Base-by-base conservation (phyloP, 1,140 invertebrate genomes). In the Atopsyche davidsoni region DNA sequence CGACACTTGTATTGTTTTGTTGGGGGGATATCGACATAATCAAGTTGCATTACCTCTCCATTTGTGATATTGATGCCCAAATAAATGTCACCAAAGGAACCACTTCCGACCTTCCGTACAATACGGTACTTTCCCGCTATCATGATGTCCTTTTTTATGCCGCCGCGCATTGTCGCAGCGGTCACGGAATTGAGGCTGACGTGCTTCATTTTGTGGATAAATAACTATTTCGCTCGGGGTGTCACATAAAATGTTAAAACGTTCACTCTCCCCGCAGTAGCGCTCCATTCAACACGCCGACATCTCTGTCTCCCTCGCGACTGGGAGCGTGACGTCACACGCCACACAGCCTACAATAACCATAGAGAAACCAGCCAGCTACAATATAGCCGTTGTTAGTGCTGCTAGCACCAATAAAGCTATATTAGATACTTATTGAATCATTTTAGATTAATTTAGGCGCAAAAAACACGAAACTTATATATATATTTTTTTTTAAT, bases 51-150 rank as follows among this genome's bases (percentile, higher is more conserved):
- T 76, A 89, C 87, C 83, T 97, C 95, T 70, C 94, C 95, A 83
- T 92, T 96, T 63, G 85, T 80, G 64, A 94, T 84, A 78, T 96
- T 97, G 71, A 97, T 94, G 56, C 89, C 94, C 61, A 98, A 79
- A 73, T 96, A 98, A 68, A 99, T 98, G 74, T 98, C 96, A 66
- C 96, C 96, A 75, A 99, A 99, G 2, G 95, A 98, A 59, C 96
- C 96, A 69, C 92, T 95, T 67, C 75, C 96, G 65, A 99, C 98
- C 80, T 96, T 96, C 59, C 95, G 79, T 62, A 96, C 85, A 60
- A 99, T 80, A 66, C 92, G 85, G 75, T 98, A 98, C 73, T 95
- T 94, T 60, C 82, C 83, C 61, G 86, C 89, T 62, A 95, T 87
- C 63, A 92, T 78, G 69, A 90, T 82, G 65, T 90, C 87, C 38